Percentiles rank a stretch among this genome's conserved stretches.
Conservation (phyloP, 1,140 invertebrate genomes). For the Catajapyx aquilonaris region DNA sequence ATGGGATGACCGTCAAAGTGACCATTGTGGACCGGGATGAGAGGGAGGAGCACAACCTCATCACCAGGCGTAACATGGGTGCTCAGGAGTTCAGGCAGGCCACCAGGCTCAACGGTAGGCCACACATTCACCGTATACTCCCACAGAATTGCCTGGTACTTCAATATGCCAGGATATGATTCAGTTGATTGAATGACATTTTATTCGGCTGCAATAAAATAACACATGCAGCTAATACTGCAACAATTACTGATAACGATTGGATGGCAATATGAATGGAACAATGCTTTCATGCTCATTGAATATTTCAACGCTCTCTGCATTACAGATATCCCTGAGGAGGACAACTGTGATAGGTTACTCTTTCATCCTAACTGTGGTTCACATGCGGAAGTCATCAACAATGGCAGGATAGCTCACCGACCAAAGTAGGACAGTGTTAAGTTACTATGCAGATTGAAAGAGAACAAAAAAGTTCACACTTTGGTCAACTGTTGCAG, state of each 20-base stretch:
- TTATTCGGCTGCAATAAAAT: no score
- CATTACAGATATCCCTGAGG: conserved; percentile 21
- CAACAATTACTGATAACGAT: no score
- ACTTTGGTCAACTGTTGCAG: no score
- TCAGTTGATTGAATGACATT: conserved; percentile 12
- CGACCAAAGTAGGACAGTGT: conserved; percentile 56
- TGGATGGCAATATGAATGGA: no score
- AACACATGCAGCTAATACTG: no score
- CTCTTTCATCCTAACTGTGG: conserved; percentile 79
- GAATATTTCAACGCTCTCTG: no score
- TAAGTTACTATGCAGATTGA: conserved; percentile 8
- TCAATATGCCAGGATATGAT: no score
- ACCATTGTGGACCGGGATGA: conserved; percentile 62
- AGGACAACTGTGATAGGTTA: conserved; percentile 36
- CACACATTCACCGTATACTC: no score
- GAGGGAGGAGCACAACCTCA: conserved; percentile 50
- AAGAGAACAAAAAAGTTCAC: no score
- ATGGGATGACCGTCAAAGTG: conserved; percentile 89
- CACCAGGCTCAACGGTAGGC: neutral
- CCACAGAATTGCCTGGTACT: no score
- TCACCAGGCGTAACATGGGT: conserved; percentile 39
- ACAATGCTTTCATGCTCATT: no score
- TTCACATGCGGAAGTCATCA: conserved; percentile 74
- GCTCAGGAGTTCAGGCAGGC: neutral
- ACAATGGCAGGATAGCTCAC: conserved; percentile 69